Percentiles rank a stretch among this genome's conserved stretches.
Conservation (phyloP, 2,888 invertebrate genomes). For the Andrena camellia region DNA sequence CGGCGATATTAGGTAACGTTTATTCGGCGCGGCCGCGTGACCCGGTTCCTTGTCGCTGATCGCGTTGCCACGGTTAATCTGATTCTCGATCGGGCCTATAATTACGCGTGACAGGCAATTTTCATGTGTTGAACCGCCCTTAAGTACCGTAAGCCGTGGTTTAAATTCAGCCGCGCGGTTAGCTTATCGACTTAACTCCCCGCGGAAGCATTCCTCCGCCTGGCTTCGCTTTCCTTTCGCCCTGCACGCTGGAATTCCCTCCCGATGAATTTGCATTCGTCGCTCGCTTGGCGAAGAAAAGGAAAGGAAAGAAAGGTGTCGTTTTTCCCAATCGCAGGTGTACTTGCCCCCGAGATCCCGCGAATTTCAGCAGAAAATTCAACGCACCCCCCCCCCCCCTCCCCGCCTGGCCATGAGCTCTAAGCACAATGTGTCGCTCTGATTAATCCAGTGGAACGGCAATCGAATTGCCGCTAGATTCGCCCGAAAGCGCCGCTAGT, state of each 20-base stretch:
- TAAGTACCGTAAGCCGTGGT: slow-evolving; percentile 49
- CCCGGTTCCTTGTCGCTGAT: slow-evolving; percentile 54
- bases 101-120: slow-evolving; percentile 63
- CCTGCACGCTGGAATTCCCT: not conserved
- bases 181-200: slow-evolving; percentile 59
- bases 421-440: too few species aligned
- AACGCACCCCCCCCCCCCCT: too few species aligned
- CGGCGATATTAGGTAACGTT: slow-evolving; percentile 50
- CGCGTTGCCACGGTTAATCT: slow-evolving; percentile 49
- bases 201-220: slow-evolving; percentile 31
- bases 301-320: too few species aligned
- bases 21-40: slow-evolving; percentile 43
- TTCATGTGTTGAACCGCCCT: slow-evolving; percentile 53
- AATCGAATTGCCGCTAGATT: not conserved
- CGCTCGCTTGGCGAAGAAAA: not conserved
- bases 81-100: slow-evolving; percentile 52
- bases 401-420: too few species aligned
- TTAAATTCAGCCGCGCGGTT: slow-evolving; percentile 55
- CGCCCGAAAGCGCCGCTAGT: not conserved
- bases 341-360: too few species aligned
- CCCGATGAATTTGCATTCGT: slow-evolving; percentile 20
- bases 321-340: too few species aligned
- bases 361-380: too few species aligned
- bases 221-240: not conserved
- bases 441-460: not conserved